Base-by-base conservation (phyloP, 2,888 invertebrate genomes). In the Meloe dianella region DNA sequence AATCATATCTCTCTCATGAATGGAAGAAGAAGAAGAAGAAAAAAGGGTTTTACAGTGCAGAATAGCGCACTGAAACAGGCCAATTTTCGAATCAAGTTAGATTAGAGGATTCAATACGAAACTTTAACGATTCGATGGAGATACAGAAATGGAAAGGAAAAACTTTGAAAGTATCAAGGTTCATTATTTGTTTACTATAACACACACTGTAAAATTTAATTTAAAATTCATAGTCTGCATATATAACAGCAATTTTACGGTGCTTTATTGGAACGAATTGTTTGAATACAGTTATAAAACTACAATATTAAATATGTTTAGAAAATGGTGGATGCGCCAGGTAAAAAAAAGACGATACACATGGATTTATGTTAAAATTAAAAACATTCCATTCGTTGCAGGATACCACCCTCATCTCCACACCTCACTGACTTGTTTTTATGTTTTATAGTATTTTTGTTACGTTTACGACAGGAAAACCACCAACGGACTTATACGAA, bases 281-380 rank as follows among this genome's bases (percentile, higher is more conserved):
- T 54, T 24, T 22, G 22, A 22, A 54, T 54, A 54, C 24, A 12
- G 24, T 12, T 14, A 20, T 54, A 54, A n/a, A 54, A 54, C 24
- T 54, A n/a, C 54, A 14, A 54, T 54, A 24, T 24, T 6, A 54
- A 24, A 22, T 22, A 14, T 54, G 54, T 54, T 4, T 22, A 2
- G n/a, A 24, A 24, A 54, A 54, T 54, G 54, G 54, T 54, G 54
- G 54, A 54, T 22, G 54, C 54, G 54, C 54, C 12, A 12, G 54
- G 22, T 9, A 47, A 47, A 8, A 47, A 14, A 38, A 10, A 38
- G 10, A n/a, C n/a, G n/a, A n/a, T n/a, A n/a, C 20, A 20, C 6
- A 17, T 47, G 22, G 10, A 17, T 41, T 51, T 51, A 3, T 51
- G n/a, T 10, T 10, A 9, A 20, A 54, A 54, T 22, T 12, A 54